Base-by-base conservation (phyloP, 1,140 invertebrate genomes). In the Seison nebaliae region DNA sequence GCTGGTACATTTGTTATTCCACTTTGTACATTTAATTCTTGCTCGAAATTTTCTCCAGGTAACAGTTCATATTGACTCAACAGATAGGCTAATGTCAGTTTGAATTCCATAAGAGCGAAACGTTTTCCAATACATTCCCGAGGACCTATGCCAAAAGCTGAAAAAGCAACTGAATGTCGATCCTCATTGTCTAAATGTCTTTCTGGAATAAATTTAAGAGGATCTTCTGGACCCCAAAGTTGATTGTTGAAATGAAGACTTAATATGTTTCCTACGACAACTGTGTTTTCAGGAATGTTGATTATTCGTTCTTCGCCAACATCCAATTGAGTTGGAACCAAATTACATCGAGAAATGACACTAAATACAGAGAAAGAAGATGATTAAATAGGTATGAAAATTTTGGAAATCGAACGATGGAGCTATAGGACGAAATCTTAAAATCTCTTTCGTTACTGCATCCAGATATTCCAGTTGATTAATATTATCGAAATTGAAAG, bases 71-170 rank as follows among this genome's bases (percentile, higher is more conserved):
- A n/a, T n/a, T n/a, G n/a, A n/a, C n/a, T n/a, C 4, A 38, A 7
- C 20, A 38, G 24, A n/a, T 30, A 23, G 7, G 23, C 44, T 5
- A 54, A 41, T 1, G 52, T 45, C 3, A 51, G 36, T 35, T 55
- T 57, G 1, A 50, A 45, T 36, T 55, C 53, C 14, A 55, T 16
- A 15, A 54, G 43, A 17, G 53, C 54, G 29, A 57, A 54, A 24
- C 52, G 46, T 42, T 51, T 49, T 1, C 55, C 57, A 24, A 59
- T 51, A 40, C 57, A 59, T 33, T 50, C 54, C 30, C 55, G 47
- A 1, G 54, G 55, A 11, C 57, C 57, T 12, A 50, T 50, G 3
- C 53, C 54, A 38, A 59, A 59, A 9, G 57, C 50, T 15, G 56
- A 37, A 35, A 44, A 59, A 2, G 46, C 48, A 21, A 50, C 48